Base-by-base conservation (phyloP, 2,888 invertebrate species). In the Punctoribates punctum region DNA sequence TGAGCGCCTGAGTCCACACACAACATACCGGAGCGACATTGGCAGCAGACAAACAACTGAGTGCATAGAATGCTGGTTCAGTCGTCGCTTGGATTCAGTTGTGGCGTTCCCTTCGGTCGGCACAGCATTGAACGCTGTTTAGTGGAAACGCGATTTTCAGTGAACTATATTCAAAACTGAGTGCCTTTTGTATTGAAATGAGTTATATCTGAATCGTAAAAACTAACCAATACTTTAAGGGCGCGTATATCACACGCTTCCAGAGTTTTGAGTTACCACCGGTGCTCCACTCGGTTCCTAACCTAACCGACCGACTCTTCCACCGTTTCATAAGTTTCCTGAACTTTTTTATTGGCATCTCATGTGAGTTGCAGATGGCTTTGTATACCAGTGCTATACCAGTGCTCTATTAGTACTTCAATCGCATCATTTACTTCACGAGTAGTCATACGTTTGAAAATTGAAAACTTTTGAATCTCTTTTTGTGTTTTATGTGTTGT, bases 281-380 rank as follows among this genome's bases (percentile, higher is more conserved):
- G 20, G 54, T 54, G 54, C 54, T 54, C 54, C 23, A 57, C 57
- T 23, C 23, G 25, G 23, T 25, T 57, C 15, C 15, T 8, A 48
- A 8, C 4, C 57, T 25, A 6, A 23, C 11, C 57, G 23, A 25
- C 23, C 9, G 3, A 8, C 8, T 54, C 17, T 25, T 17, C 23
- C 11, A 5, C 25, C 9, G 57, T 54, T 8, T 54, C 20, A 8
- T 20, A 54, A 6, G 25, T 6, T 8, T 23, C 13, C 23, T 9
- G 11, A 15, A 11, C 15, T 23, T 25, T 25, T 25, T 57, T 25
- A 57, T 57, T n/a, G 15, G 23, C 57, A 57, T 57, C 57, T 57
- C 57, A 25, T 57, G 57, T 57, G 57, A 25, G 57, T 20, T 57
- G 57, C 57, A 57, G 57, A 57, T 57, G 57, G 57, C 23, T 57